Conservation (phyloP, 2,888 invertebrate genomes). For the Chrysina gloriosa region DNA sequence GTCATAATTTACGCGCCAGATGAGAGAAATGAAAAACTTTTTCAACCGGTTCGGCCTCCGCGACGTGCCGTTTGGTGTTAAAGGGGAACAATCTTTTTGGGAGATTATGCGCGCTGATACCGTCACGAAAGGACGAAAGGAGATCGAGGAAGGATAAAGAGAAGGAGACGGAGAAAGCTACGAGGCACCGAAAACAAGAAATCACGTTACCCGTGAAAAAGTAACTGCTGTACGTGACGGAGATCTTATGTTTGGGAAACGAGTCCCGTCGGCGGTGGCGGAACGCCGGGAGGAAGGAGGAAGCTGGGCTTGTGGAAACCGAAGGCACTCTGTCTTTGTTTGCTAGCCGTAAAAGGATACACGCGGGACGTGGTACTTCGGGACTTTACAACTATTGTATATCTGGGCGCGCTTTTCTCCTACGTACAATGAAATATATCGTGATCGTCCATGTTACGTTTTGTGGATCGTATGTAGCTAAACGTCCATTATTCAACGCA, state of each 20-base stretch:
- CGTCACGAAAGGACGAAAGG: slow-evolving; percentile 7
- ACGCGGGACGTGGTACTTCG: slow-evolving; percentile 33
- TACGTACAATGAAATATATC: slow-evolving; percentile 35
- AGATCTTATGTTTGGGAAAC: slow-evolving; percentile 38
- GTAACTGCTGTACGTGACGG: slow-evolving; percentile 43
- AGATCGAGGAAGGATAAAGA: slow-evolving; percentile 27
- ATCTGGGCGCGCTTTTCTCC: slow-evolving; percentile 20
- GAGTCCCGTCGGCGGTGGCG: slow-evolving; percentile 29
- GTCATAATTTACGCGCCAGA: slow-evolving; percentile 31
- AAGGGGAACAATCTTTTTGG: slow-evolving; percentile 30
- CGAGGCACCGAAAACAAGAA: slow-evolving; percentile 41
- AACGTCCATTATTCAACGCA: neutral
- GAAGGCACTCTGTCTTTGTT: slow-evolving; percentile 36
- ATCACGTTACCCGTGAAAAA: slow-evolving; percentile 43
- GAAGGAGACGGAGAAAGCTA: slow-evolving; percentile 26
- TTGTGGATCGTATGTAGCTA: slow-evolving; percentile 8
- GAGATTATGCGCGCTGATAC: neutral
- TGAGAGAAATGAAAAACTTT: slow-evolving; percentile 37
- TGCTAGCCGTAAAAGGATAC: slow-evolving; percentile 34
- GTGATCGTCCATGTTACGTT: slow-evolving; percentile 18
- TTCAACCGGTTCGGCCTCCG: slow-evolving; percentile 2
- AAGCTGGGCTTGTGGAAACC: slow-evolving; percentile 14
- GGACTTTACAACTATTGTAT: slow-evolving; percentile 38
- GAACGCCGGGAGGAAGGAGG: slow-evolving; percentile 15
- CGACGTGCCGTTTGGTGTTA: slow-evolving; percentile 12